Evolutionary conservation across 2,797 vertebrate genomes (phyloP).

Genomic region (Poecilia velifera): DNA sequence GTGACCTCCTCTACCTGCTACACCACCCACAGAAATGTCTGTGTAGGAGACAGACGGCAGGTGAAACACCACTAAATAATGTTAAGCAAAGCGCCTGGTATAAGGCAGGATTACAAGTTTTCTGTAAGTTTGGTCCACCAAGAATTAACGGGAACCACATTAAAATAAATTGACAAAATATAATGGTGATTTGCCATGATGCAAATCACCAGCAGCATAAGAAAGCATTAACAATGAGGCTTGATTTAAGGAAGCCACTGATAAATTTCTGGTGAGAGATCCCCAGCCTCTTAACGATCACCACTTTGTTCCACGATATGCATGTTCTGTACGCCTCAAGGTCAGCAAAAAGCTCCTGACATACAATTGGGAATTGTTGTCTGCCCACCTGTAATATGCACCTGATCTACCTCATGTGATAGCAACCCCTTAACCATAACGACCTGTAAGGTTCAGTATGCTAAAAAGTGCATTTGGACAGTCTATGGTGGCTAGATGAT

Average conservation of each 20-base stretch:
- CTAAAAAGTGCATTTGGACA: neutral
- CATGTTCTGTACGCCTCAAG: neutral
- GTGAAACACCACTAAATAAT: neutral
- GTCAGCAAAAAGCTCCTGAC: neutral
- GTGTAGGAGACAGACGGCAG: neutral
- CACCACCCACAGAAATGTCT: neutral
- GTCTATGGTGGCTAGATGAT: neutral
- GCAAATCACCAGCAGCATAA: neutral
- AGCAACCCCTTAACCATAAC: neutral
- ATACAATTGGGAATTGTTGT: neutral
- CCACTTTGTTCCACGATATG: neutral
- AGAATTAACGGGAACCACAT: neutral
- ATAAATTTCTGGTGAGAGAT: neutral
- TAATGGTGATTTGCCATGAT: no score
- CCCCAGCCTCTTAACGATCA: neutral
- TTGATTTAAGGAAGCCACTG: neutral
- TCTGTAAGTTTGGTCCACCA: neutral
- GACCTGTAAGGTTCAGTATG: neutral
- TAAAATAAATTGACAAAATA: neutral
- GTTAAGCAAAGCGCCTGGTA: neutral
- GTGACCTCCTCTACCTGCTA: neutral
- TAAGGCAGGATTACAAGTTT: neutral
- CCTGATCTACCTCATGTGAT: neutral
- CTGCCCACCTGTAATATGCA: neutral
- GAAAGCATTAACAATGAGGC: no score